Conservation (phyloP, 1,140 invertebrate genomes). For the Bradysia coprophila region DNA sequence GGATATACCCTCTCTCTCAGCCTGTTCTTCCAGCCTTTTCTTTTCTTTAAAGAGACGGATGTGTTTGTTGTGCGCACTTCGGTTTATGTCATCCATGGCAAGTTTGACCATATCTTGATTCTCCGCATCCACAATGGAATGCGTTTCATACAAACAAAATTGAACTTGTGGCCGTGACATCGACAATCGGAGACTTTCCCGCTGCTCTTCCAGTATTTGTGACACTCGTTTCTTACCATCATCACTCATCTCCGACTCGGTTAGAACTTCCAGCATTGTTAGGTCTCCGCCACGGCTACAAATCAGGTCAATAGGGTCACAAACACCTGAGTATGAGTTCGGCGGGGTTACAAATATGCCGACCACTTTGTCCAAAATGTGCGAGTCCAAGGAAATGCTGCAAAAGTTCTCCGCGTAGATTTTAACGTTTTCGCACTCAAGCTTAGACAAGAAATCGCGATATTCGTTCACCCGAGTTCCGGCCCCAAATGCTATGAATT, state of each 20-base stretch:
- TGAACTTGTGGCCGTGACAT: conserved; percentile 53
- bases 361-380: conserved; percentile 43
- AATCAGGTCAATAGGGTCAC: conserved; percentile 51
- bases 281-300: conserved; percentile 44
- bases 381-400: conserved; percentile 31
- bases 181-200: conserved; percentile 37
- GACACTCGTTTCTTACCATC: conserved; percentile 34
- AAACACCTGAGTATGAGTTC: conserved; percentile 53
- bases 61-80: conserved; percentile 37
- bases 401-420: conserved; percentile 38
- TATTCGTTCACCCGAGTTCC: conserved; percentile 29
- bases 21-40: conserved; percentile 17
- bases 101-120: conserved; percentile 40
- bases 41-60: conserved; percentile 17
- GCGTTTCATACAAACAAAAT: conserved; percentile 47
- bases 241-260: conserved; percentile 38
- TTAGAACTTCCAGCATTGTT: conserved; percentile 42
- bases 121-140: conserved; percentile 43
- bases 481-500: conserved; percentile 35
- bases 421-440: conserved; percentile 32
- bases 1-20: conserved; percentile 16
- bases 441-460: conserved; percentile 28
- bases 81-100: conserved; percentile 38
- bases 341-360: conserved; percentile 52
- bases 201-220: conserved; percentile 42